Base-by-base conservation (phyloP, 2,888 invertebrate species). In the Campoletis raptor region DNA sequence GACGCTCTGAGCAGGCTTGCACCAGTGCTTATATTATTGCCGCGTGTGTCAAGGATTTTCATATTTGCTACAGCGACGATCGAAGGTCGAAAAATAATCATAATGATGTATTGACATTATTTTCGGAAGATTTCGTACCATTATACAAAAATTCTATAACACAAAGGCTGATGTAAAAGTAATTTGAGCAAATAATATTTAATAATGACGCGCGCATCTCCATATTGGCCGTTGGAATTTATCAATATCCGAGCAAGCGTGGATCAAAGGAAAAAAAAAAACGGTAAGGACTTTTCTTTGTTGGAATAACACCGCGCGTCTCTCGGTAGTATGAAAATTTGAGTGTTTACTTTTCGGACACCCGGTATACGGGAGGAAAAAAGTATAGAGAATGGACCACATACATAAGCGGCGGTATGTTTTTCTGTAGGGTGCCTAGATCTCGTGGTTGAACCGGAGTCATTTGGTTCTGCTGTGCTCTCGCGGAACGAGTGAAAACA, bases 401-500 rank as follows among this genome's bases (percentile, higher is more conserved):
- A 48, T 36, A 70, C 61, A 61, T 30, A 61, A 24, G 48, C n/a
- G 7, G 30, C 5, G 4, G 54, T 54, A 12, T 30, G 36, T 45
- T 40, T 64, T 30, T 45, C 42, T 9, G 24, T 36, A 48, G 61
- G 74, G 52, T 30, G 37, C 64, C 42, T 52, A 10, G 80, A 76
- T 66, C 70, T 61, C 64, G 24, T 36, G 36, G 52, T 74, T 48
- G 61, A 48, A 21, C 48, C 48, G 10, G 30, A 48, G 67, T 61
- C 61, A n/a, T 37, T 61, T 61, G 10, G n/a, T 21, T 24, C 42
- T 15, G 37, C 42, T 15, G 37, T 45, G 64, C 69, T 70, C 72
- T 66, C 66, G 66, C 37, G 66, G 21, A 66, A 45, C 24, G 85
- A 85, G 85, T 85, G 82, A 85, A 85, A 82, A 78, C 54, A 72